Evolutionary conservation across 2,888 invertebrate species (phyloP).

Genomic region (Temnothorax rugatulus): DNA sequence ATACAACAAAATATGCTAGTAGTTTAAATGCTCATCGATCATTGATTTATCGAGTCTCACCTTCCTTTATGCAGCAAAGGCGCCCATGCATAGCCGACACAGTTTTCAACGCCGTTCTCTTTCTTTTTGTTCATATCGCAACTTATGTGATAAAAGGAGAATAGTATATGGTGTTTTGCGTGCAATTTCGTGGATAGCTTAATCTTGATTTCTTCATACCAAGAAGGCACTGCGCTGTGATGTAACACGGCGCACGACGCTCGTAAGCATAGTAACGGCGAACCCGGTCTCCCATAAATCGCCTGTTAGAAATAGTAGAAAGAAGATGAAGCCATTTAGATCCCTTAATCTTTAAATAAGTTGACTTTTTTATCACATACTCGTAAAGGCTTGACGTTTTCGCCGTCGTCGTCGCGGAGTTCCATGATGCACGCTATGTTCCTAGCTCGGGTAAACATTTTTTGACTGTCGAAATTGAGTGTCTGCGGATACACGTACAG

Average conservation of each 20-base stretch:
- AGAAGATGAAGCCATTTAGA: conserved; percentile 14
- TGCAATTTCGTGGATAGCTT: conserved; percentile 95
- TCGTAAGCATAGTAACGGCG: conserved; percentile 89
- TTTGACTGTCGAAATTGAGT: conserved; percentile 96
- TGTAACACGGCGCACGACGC: conserved; percentile 94
- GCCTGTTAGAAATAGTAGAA: conserved; percentile 86
- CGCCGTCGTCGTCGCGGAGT: conserved; percentile 93
- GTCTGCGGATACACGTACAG: conserved; percentile 96
- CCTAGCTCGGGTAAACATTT: conserved; percentile 95
- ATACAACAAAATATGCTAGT: not conserved
- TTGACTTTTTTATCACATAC: conserved; percentile 86
- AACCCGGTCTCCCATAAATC: conserved; percentile 92
- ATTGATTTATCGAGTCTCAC: conserved; percentile 77
- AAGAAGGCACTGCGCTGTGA: conserved; percentile 95
- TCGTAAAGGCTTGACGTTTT: conserved; percentile 91
- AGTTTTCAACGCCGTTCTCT: conserved; percentile 92
- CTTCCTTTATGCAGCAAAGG: conserved; percentile 94
- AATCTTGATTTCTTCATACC: conserved; percentile 98
- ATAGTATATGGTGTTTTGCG: conserved; percentile 95
- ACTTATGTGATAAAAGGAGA: conserved; percentile 98
- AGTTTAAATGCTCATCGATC: not conserved
- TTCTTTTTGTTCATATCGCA: conserved; percentile 94
- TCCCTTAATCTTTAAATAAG: not conserved
- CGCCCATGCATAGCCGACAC: conserved; percentile 98
- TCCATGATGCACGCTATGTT: conserved; percentile 97